These are phyloP conservation scores for Gracilinanus agilis DNA, from an alignment of 2,113 vertebrate genomes.

Conservation along the genomic window DNA sequence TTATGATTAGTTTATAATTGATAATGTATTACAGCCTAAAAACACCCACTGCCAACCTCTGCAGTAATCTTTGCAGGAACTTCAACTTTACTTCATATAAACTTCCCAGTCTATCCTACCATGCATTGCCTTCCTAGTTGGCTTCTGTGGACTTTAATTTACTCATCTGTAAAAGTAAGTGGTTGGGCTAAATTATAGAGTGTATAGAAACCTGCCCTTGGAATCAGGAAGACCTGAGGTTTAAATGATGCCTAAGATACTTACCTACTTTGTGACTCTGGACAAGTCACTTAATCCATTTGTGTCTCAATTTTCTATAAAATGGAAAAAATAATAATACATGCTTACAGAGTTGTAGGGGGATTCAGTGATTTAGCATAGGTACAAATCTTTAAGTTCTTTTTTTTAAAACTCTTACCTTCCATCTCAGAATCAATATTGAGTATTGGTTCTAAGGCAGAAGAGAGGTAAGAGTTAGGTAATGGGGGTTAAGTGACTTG, in stretches of 20 bases:
- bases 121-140: neutral
- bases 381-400: neutral
- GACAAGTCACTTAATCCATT: neutral
- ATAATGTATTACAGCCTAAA: neutral
- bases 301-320: neutral
- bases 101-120: neutral
- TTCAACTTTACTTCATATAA: neutral
- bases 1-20: neutral
- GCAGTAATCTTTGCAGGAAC: neutral
- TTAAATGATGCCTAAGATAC: neutral
- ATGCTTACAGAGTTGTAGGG: neutral
- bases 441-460: too few relatives aligned
- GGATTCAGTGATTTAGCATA: neutral
- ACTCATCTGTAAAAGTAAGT: too few relatives aligned
- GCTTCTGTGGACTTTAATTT: neutral
- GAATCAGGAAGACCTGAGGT: neutral
- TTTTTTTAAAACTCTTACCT: too few relatives aligned
- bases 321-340: neutral
- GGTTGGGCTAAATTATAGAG: neutral
- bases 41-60: neutral
- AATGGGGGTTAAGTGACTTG: too few relatives aligned
- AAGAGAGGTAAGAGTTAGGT: too few relatives aligned
- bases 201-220: neutral
- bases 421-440: too few relatives aligned
- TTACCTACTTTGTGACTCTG: neutral